These are phyloP conservation scores for Phylloscopus trochiloides DNA, from an alignment of 2,113 vertebrate species.

Conservation along the genomic window DNA sequence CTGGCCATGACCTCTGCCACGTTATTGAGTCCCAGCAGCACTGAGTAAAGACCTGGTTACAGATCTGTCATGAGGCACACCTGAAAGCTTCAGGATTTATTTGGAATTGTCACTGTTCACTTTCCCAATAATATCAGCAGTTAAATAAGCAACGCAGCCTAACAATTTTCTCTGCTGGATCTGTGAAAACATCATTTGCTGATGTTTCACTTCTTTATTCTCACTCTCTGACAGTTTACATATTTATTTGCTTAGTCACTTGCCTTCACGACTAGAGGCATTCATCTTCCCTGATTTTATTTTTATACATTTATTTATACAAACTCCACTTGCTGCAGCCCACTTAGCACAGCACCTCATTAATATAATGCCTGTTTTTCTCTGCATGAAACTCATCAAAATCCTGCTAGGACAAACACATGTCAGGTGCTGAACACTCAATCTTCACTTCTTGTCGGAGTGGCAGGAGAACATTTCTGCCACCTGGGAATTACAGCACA, in stretches of 20 bases:
- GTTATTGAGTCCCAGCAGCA: background rate
- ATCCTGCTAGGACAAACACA: background rate
- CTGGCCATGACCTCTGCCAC: background rate
- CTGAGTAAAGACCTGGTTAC: background rate
- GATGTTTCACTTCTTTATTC: background rate
- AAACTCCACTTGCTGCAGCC: background rate
- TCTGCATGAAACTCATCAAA: background rate
- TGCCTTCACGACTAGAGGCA: background rate
- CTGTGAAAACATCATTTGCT: background rate
- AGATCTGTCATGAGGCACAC: background rate
- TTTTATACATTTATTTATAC: background rate
- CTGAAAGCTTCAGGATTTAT: background rate
- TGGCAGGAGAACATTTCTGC: background rate
- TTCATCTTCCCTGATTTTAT: background rate
- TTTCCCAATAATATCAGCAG: background rate
- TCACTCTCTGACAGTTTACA: background rate
- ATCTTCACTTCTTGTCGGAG: background rate
- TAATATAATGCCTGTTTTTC: background rate
- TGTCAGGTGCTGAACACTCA: background rate
- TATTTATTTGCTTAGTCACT: background rate
- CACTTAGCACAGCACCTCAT: background rate
- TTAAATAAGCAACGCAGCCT: background rate
- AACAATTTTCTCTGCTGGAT: background rate
- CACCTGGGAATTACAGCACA: background rate
- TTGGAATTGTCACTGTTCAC: background rate